A percentile compares a stretch with the other conserved stretches of the same genome.
phyloP scores from a whole-genome alignment of 1,140 invertebrate genomes.

The Muscidifurax raptorellus region DNA sequence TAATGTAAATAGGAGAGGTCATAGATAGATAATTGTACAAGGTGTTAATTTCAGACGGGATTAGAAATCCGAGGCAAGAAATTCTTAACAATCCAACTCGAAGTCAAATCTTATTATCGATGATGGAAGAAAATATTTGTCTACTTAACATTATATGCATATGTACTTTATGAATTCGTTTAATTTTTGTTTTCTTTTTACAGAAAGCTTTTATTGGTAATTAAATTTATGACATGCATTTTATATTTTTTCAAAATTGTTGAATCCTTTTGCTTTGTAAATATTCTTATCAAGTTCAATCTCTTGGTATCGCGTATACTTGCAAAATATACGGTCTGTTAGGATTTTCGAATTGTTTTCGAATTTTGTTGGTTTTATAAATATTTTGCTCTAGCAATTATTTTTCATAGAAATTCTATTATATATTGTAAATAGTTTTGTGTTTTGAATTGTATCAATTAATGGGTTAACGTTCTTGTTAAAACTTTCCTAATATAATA shows the following conservation, averaged over 20 bases:
- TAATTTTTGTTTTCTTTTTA: not conserved
- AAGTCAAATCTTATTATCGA: not conserved
- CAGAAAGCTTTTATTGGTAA: not conserved
- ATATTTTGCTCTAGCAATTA: not conserved
- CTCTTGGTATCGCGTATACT: too few relatives aligned
- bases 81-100: not conserved
- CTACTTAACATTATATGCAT: not conserved
- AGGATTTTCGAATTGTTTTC: not conserved
- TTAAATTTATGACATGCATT: not conserved
- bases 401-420: constrained; percentile 12
- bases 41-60: constrained; percentile 3
- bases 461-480: constrained; percentile 30
- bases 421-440: constrained; percentile 38
- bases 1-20: constrained; percentile 41
- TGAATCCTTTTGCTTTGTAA: not conserved
- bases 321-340: not conserved
- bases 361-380: constrained; percentile 5
- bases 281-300: constrained; percentile 6
- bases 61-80: not conserved
- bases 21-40: constrained; percentile 15
- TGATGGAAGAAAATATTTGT: not conserved
- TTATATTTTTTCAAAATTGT: not conserved
- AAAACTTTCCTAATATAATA: constrained; percentile 15
- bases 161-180: not conserved
- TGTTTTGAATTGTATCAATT: constrained; percentile 14